Evolutionary conservation across 64 coral and sea anemone species (phyloP), one percentile per base, ranked within the genome.

Genomic region (Pachyseris speciosa): DNA sequence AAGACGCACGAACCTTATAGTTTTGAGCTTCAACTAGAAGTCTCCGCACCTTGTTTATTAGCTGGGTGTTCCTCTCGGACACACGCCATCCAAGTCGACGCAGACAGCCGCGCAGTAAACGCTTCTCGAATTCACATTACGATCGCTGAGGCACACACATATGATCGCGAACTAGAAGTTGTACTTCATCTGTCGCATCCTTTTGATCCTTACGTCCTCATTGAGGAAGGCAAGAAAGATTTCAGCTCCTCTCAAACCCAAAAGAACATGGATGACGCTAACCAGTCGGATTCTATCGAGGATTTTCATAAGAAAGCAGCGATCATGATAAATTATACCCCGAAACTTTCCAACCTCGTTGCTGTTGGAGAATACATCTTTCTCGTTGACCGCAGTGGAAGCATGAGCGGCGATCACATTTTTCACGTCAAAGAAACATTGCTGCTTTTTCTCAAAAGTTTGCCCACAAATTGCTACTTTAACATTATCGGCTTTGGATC

Each of bases 301-400:
- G 80, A 96, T 55, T 90, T 98, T 28, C 44, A 80, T 40, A 63
- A 94, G 40, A 88, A 98, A 48, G 92, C 84, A 0, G 84, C 88
- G 0, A 92, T 95, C 9, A 94, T 98, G 89, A 92, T 95, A 2
- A 95, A 81, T 39, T 95, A 87, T 79, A 83, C 89, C 20, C 89
- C 89, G n/a, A 64, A 80, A 89, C 86, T 95, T 22, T 64, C 78
- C 28, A 93, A 81, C 64, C 28, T 30, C 2, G 42, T 68, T 47
- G 87, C 80, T n/a, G 20, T 45, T 3, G 58, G 89, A 66, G 97
- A 99, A 48, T 99, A 92, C 55, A 90, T 95, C 25, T 99, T 99
- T 60, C 79, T 99, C 1, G 93, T 99, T 37, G 97, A 99, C 80
- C 93, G 97, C 4, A 99, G 97, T 89, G 96, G 96, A 38, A 98